phyloP scores from a whole-genome alignment of 2,797 vertebrate species.

The Argya squamiceps region DNA sequence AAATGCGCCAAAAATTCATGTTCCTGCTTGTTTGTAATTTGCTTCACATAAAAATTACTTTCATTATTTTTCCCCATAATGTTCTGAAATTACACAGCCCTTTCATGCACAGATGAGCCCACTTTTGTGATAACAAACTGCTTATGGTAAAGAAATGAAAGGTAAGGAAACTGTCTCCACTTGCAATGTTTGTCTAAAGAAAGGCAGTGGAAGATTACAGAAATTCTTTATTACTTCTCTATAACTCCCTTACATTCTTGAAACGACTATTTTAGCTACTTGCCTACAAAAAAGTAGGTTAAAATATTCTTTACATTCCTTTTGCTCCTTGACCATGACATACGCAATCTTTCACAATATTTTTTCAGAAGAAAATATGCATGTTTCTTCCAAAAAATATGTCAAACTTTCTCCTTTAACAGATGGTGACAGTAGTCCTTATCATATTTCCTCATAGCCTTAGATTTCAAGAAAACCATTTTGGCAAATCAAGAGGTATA shows the following conservation, averaged over 20 bases:
- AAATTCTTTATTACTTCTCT: neutral
- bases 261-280: neutral
- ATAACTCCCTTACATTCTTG: neutral
- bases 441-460: constrained; percentile 23
- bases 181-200: neutral
- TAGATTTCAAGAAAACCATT: constrained; percentile 36
- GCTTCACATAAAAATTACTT: neutral
- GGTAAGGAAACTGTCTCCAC: neutral
- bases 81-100: neutral
- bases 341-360: constrained; percentile 27
- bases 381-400: constrained; percentile 15
- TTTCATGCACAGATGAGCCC: neutral
- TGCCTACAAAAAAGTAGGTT: neutral
- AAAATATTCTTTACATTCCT: neutral
- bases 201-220: neutral
- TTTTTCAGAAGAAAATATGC: constrained; percentile 34
- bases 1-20: constrained; percentile 5
- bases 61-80: neutral
- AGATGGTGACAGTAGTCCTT: constrained; percentile 48
- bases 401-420: constrained; percentile 34
- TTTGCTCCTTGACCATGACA: constrained; percentile 14
- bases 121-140: neutral
- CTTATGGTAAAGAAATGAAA: neutral
- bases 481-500: constrained; percentile 41
- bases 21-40: constrained; percentile 26